A percentile compares a stretch with the other conserved stretches of the same genome.
Evolutionary conservation across 2,888 invertebrate genomes (phyloP).

Genomic region (Heliconius cydno): DNA sequence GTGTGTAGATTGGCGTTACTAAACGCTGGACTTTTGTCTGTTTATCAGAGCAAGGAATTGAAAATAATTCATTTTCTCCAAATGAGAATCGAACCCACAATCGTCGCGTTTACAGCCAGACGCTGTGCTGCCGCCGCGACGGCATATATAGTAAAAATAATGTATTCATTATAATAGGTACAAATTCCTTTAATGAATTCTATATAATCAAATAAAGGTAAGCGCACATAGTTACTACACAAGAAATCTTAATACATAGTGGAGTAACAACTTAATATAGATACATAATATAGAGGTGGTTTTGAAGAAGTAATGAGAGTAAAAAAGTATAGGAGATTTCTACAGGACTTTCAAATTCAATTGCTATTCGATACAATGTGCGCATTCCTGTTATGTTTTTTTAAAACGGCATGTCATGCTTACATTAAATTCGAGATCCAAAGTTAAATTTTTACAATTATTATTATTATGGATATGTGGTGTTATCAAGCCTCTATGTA

Average conservation of each 20-base stretch:
- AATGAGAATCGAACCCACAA: neutral
- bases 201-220: neutral
- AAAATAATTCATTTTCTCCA: neutral
- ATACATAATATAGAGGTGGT: no score
- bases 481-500: neutral
- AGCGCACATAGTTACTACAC: neutral
- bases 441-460: neutral
- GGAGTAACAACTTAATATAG: neutral
- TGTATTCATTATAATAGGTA: neutral
- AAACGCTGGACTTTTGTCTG: neutral
- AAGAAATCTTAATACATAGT: neutral
- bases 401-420: neutral
- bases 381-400: neutral
- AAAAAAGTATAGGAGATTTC: neutral
- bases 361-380: neutral
- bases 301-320: neutral
- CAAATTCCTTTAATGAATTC: neutral
- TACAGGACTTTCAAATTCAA: neutral
- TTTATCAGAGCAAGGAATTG: neutral
- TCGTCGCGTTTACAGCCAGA: no score
- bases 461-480: neutral
- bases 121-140: no score
- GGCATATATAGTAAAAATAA: neutral
- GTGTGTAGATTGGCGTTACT: neutral
- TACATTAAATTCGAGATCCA: neutral